A percentile compares a stretch with the other conserved stretches of the same genome.
These are phyloP conservation scores for Amphilophus citrinellus DNA, from an alignment of 2,113 vertebrate genomes.

Conservation along the genomic window DNA sequence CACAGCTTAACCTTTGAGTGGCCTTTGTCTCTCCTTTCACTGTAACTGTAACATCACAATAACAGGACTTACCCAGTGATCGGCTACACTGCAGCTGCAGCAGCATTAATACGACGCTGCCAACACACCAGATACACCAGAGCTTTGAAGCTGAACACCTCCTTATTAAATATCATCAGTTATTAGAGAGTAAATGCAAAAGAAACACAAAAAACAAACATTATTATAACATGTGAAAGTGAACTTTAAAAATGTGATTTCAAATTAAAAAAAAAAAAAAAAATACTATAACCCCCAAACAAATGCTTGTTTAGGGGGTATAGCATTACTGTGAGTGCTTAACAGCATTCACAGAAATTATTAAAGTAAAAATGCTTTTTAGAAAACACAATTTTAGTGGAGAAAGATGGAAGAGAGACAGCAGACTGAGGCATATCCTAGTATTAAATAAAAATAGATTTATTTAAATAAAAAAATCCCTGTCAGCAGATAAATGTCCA, in stretches of 20 bases:
- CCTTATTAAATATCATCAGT: not conserved
- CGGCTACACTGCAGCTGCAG: no score
- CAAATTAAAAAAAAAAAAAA: not conserved
- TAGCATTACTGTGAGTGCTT: no score
- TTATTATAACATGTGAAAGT: no score
- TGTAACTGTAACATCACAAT: not conserved
- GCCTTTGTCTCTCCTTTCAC: not conserved
- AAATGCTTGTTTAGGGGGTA: no score
- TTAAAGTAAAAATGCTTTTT: not conserved
- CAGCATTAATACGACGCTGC: no score
- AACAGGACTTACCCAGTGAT: not conserved
- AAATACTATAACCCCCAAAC: no score
- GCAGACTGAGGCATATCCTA: not conserved
- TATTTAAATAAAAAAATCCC: accelerated
- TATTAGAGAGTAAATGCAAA: not conserved
- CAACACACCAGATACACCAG: not conserved
- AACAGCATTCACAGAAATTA: not conserved
- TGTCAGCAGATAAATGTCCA: accelerated
- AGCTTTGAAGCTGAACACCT: not conserved
- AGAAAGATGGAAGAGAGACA: no score
- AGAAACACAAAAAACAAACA: not conserved
- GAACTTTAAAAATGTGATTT: no score
- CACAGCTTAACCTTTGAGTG: not conserved
- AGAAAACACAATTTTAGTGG: not conserved
- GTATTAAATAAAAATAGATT: not conserved